These are phyloP conservation scores for Phycodurus eques DNA, from an alignment of 2,113 vertebrate genomes.

Conservation along the genomic window DNA sequence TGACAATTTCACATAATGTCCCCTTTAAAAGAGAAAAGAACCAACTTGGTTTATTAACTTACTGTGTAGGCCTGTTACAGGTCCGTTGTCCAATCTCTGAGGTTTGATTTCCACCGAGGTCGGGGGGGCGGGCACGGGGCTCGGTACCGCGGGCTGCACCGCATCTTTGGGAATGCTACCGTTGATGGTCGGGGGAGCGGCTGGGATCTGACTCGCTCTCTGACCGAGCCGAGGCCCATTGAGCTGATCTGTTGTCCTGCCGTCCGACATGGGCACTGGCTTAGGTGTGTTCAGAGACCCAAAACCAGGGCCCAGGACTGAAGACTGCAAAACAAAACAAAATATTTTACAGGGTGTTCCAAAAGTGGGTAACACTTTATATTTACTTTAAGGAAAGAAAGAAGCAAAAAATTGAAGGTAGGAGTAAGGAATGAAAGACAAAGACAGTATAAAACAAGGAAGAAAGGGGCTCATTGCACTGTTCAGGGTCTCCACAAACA, in stretches of 20 bases:
- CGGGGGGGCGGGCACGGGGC: slow-evolving; percentile 52
- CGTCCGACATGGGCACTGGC: slow-evolving; percentile 69
- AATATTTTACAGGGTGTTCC: background rate
- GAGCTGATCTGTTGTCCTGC: slow-evolving; percentile 83
- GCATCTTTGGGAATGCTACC: slow-evolving; percentile 57
- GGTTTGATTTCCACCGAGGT: slow-evolving; percentile 79
- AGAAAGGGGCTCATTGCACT: no score
- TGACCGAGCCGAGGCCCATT: slow-evolving; percentile 78
- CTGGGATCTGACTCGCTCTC: slow-evolving; percentile 67
- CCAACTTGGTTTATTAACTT: slow-evolving; percentile 59
- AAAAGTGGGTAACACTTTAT: background rate
- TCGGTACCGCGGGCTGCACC: slow-evolving; percentile 39
- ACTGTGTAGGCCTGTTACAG: slow-evolving; percentile 68
- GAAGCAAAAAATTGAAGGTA: no score
- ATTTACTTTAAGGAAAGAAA: no score
- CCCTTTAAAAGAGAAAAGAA: background rate
- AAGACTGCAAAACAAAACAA: slow-evolving; percentile 70
- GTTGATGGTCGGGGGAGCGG: slow-evolving; percentile 60
- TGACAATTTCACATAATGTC: no score
- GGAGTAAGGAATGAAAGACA: no score
- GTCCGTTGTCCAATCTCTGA: slow-evolving; percentile 65
- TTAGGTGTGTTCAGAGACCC: slow-evolving; percentile 82
- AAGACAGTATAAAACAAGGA: no score
- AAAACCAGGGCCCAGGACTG: slow-evolving; percentile 86
- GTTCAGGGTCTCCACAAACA: background rate